Base-by-base conservation (phyloP, 2,797 vertebrate species). In the Myotis pilosus region DNA sequence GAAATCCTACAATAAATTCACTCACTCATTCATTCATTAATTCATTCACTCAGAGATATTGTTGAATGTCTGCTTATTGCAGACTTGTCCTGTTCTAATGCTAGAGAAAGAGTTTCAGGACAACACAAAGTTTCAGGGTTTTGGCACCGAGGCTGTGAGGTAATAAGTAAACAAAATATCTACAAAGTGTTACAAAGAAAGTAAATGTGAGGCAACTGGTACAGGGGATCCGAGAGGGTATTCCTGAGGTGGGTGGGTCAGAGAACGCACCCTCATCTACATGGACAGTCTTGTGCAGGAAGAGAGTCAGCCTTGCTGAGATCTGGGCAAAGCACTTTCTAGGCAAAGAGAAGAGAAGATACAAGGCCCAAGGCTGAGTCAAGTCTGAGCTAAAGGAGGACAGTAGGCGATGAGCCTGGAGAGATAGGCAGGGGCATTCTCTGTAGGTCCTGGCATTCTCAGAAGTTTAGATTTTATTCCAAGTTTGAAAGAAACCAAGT, bases 401-500 rank as follows among this genome's bases (percentile, higher is more conserved):
- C 33, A 36, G 38, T 44, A 78, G 41, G 17, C 44, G 28, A 79
- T 51, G 16, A 94, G 23, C 25, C 53, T 82, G 19, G 53, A 90
- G 53, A 68, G 13, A 49, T 13, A 82, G 68, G 38, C 47, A 36
- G 25, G 23, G 44, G 9, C 64, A 49, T 30, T 30, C 30, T 72
- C 17, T 16, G 33, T 16, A 81, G 55, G 7, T 88, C 53, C 51
- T 57, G 7, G 22, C 20, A 44, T 44, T 17, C 66, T 91, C 33
- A 87, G 36, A 87, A 44, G 41, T 92, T 94, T 85, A 38, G 51
- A 71, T 91, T 74, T 85, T 81, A 74, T 71, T 82, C 33, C 79
- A 85, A 66, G 12, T 78, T 93, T 44, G 79, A 93, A 95, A 17
- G 30, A 95, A 90, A 97, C 68, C 13, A 25, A 81, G 22, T 17